Evolutionary conservation across 2,797 vertebrate genomes (phyloP).

Genomic region (Microhierax caerulescens): DNA sequence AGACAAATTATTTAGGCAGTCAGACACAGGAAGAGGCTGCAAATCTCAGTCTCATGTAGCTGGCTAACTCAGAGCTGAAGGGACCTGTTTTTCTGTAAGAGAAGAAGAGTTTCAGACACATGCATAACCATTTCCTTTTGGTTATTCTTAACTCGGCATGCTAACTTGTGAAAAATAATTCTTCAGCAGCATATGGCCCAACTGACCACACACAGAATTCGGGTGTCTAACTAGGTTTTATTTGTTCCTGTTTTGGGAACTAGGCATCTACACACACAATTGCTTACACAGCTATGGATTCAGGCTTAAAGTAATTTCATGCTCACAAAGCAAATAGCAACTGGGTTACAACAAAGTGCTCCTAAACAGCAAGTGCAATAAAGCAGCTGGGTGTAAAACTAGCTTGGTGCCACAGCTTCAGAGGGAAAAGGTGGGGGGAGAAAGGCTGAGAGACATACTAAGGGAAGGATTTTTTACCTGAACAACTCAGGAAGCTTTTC

Average conservation of each 20-base stretch:
- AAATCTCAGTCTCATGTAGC: rapidly evolving
- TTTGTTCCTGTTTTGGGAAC: neutral
- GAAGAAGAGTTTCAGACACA: neutral
- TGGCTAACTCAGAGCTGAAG: neutral
- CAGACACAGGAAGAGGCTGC: neutral
- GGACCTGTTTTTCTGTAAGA: neutral
- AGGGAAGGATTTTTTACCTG: neutral
- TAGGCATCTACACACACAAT: neutral
- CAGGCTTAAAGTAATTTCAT: neutral
- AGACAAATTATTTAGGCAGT: neutral
- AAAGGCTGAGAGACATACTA: neutral
- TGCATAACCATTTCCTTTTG: neutral
- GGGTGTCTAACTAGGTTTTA: neutral
- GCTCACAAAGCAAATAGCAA: neutral
- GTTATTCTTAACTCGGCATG: neutral
- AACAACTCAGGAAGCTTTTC: neutral
- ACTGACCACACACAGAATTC: neutral
- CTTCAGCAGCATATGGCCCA: neutral
- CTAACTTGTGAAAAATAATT: neutral
- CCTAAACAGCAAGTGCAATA: neutral
- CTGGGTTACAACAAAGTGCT: neutral
- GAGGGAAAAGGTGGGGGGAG: neutral
- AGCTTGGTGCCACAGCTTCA: neutral
- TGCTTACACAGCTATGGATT: neutral
- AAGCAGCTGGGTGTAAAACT: neutral